Evolutionary conservation across 2,797 vertebrate genomes (phyloP), one percentile per base, ranked within the genome.

Genomic region (Cuniculus paca): DNA sequence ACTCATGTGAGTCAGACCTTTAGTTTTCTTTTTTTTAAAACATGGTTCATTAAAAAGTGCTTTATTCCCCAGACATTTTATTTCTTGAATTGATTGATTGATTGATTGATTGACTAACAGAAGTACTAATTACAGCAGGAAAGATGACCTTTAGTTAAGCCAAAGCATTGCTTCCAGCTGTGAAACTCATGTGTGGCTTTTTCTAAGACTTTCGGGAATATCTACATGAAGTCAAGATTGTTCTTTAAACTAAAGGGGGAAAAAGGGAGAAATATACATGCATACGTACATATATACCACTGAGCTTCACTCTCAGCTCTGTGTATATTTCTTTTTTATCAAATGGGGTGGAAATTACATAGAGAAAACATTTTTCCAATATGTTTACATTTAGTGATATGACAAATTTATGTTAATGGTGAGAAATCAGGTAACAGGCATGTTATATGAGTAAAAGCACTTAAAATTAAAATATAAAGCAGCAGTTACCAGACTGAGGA

Each of bases 71-170:
- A 24, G 61, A 20, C 19, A 78, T 88, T 89, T 82, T 88, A 88
- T 90, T 91, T 86, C 45, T 84, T 89, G 22, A 7, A 80, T 85
- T 91, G 91, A 80, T 68, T 82, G 52, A 88, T 48, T 84, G 74
- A 94, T 75, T 91, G 79, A 93, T 31, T 90, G 54, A 85, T 14
- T 12, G 52, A 52, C 52, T 52, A 52, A 52, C 28, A 48, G 28
- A 84, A 83, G 6, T 63, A 63, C 80, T 92, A 78, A 88, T 89
- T 88, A 77, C 8, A 78, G n/a, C 84, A 95, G 16, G 93, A 92
- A 90, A 56, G 26, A 85, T 93, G 65, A 70, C 84, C 90, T 96
- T 94, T 83, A 88, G 48, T 78, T 84, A 85, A 97, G 42, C 77
- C 63, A 52, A 81, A 80, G 81, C 63, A 31, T 36, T 63, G 54